A percentile compares a stretch with the other conserved stretches of the same genome.
These are phyloP conservation scores for Calvadosia cruxmelitensis DNA, from an alignment of 30 jellyfish, hydroid and myxozoan genomes.

Conservation along the genomic window DNA sequence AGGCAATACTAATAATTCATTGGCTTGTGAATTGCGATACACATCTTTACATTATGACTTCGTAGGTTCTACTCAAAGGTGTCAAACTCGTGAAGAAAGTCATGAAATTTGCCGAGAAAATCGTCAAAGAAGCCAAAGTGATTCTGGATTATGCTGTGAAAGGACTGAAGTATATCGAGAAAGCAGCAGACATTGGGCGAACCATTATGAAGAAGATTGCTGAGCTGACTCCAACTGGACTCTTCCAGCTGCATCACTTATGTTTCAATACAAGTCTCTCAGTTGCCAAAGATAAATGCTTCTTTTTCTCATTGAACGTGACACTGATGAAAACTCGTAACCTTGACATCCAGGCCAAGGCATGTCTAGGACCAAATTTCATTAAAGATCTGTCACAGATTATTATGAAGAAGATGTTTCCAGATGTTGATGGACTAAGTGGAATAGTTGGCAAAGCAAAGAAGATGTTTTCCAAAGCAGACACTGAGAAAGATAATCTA, in stretches of 20 bases:
- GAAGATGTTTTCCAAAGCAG: conserved; percentile 4
- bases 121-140: conserved; percentile 29
- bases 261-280: conserved; percentile 76
- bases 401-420: conserved; percentile 42
- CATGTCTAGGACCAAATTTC: conserved; percentile 63
- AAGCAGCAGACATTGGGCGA: conserved; percentile 49
- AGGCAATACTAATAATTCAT: too few relatives aligned
- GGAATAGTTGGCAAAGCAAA: conserved; percentile 47
- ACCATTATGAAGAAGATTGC: conserved; percentile 4
- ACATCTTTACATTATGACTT: too few relatives aligned
- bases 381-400: conserved; percentile 32
- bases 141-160: conserved; percentile 27
- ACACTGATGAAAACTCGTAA: conserved; percentile 35
- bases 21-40: too few relatives aligned
- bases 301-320: conserved; percentile 39
- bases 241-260: conserved; percentile 40
- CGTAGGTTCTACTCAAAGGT: conserved; percentile 47
- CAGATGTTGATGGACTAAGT: conserved; percentile 35
- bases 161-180: conserved; percentile 34
- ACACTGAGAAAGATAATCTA: conserved; percentile 21
- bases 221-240: conserved; percentile 13
- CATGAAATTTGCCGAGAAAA: conserved; percentile 27
- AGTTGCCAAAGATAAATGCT: conserved; percentile 55
- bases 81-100: conserved; percentile 30
- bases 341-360: conserved; percentile 26